A percentile compares a stretch with the other conserved stretches of the same genome.
phyloP scores from a whole-genome alignment of 2,797 vertebrate genomes.

The Ambastaia sidthimunki region DNA sequence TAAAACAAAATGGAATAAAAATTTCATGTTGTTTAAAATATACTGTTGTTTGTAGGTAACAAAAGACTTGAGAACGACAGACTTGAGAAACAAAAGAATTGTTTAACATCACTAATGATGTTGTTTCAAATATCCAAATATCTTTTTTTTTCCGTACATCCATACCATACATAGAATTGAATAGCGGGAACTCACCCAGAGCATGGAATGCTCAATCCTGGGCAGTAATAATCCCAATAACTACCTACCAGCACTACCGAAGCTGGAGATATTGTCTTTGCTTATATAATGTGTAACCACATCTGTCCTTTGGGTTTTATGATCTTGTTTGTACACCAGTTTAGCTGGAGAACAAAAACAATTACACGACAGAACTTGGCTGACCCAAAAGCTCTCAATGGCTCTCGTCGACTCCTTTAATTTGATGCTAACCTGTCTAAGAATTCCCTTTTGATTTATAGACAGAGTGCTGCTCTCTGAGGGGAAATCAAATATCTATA shows the following conservation, averaged over 20 bases:
- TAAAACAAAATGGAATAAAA: too few relatives aligned
- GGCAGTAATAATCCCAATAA: slow-evolving; percentile 25
- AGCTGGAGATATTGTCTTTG: slow-evolving; percentile 31
- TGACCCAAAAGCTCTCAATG: slow-evolving; percentile 56
- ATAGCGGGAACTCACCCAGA: slow-evolving; percentile 50
- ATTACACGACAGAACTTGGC: slow-evolving; percentile 18
- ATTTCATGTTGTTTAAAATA: too few relatives aligned
- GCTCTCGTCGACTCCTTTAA: slow-evolving; percentile 13
- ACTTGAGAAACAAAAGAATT: too few relatives aligned
- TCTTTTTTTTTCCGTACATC: too few relatives aligned
- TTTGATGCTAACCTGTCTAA: slow-evolving; percentile 1
- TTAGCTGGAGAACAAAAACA: slow-evolving; percentile 29
- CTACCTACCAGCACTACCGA: slow-evolving; percentile 28
- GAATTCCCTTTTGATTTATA: slow-evolving; percentile 16
- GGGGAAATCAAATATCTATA: slow-evolving; percentile 42
- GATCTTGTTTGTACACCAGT: slow-evolving; percentile 39
- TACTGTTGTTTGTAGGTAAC: background rate
- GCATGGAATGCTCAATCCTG: slow-evolving; percentile 31
- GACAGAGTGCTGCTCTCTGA: slow-evolving; percentile 7
- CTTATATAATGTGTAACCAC: slow-evolving; percentile 64
- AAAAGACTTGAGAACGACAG: too few relatives aligned
- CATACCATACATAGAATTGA: too few relatives aligned
- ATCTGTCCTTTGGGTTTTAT: slow-evolving; percentile 48
- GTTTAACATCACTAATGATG: too few relatives aligned
- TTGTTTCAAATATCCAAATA: too few relatives aligned